phyloP scores from a whole-genome alignment of 2,113 vertebrate genomes.

The Callithrix jacchus region DNA sequence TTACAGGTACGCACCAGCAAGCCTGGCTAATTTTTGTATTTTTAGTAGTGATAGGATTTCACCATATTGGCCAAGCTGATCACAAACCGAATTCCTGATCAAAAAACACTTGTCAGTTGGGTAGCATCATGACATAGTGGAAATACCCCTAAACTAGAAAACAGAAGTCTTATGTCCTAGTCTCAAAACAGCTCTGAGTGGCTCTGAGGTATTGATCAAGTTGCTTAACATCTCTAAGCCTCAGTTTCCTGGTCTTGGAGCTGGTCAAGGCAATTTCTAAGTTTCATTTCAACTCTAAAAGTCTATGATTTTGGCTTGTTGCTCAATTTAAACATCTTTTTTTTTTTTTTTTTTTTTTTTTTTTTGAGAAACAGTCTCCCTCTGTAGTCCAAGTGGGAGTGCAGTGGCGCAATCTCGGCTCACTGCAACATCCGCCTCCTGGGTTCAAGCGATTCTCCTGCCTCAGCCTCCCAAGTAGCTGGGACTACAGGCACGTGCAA shows the following conservation, averaged over 20 bases:
- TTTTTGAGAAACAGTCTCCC: too few relatives aligned
- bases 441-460: too few relatives aligned
- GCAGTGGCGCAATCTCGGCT: too few relatives aligned
- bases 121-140: neutral
- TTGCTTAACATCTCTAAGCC: neutral
- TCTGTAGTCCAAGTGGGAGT: too few relatives aligned
- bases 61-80: too few relatives aligned
- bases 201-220: neutral
- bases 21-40: too few relatives aligned
- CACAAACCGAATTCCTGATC: neutral
- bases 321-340: neutral
- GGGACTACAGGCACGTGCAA: too few relatives aligned
- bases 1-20: too few relatives aligned
- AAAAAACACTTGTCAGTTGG: neutral
- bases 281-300: conserved; percentile 16
- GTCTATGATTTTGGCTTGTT: neutral
- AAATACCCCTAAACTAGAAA: neutral
- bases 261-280: neutral
- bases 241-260: neutral
- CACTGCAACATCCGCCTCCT: too few relatives aligned
- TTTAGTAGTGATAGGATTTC: too few relatives aligned
- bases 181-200: neutral
- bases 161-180: neutral
- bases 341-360: neutral
- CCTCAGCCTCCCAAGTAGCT: too few relatives aligned